Conservation (phyloP, 2,888 invertebrate species). For the Eutolmus rufibarbis region DNA sequence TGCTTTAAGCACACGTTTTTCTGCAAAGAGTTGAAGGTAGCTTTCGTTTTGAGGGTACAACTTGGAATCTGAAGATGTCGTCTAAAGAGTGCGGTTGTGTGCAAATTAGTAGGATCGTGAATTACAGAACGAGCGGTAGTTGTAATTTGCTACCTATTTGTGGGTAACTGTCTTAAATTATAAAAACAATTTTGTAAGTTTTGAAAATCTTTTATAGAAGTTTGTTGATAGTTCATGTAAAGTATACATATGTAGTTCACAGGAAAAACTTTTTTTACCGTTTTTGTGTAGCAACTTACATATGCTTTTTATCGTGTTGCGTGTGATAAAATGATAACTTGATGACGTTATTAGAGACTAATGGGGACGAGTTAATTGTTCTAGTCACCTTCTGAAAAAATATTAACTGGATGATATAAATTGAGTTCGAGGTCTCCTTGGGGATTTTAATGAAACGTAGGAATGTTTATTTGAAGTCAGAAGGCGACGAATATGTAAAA, state of each 20-base stretch:
- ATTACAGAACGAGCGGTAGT: neutral
- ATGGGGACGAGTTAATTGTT: neutral
- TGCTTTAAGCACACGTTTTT: neutral
- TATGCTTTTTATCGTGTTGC: neutral
- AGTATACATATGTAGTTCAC: neutral
- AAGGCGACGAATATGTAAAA: too few species aligned
- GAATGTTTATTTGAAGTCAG: too few species aligned
- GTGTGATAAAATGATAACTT: neutral
- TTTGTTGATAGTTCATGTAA: neutral
- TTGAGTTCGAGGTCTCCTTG: too few species aligned
- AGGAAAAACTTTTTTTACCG: neutral
- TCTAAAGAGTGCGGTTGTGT: slow-evolving; percentile 40
- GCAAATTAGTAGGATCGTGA: slow-evolving; percentile 2
- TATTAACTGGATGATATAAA: too few species aligned
- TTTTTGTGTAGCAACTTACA: neutral
- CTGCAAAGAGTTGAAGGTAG: neutral
- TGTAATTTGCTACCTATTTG: neutral
- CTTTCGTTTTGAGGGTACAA: neutral
- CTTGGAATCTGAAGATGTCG: slow-evolving; percentile 30
- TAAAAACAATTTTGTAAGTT: neutral
- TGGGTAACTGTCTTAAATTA: neutral
- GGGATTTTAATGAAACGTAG: too few species aligned
- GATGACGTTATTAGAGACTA: neutral
- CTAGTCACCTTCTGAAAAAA: neutral
- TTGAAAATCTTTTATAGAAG: neutral